Conservation (phyloP, 1,140 invertebrate genomes). For the Plectrocnemia conspersa region DNA sequence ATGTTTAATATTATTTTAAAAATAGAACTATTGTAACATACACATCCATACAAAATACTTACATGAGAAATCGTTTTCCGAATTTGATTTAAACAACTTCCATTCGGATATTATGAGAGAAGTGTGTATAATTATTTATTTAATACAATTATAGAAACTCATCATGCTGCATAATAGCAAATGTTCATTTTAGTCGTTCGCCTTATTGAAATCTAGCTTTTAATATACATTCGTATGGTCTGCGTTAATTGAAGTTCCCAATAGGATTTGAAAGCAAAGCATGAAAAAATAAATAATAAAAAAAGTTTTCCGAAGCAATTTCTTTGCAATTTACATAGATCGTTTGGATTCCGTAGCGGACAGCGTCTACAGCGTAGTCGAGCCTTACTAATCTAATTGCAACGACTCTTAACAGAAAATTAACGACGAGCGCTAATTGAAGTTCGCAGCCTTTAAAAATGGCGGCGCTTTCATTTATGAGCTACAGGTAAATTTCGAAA, state of each 20-base stretch:
- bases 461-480: constrained; percentile 14
- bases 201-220: no score
- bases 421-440: constrained; percentile 33
- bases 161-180: background rate
- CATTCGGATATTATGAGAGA: constrained; percentile 13
- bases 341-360: background rate
- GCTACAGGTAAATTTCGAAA: background rate
- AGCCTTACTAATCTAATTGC: constrained; percentile 32
- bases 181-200: background rate
- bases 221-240: no score
- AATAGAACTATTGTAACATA: no score
- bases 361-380: constrained; percentile 4
- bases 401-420: constrained; percentile 33
- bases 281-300: background rate
- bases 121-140: constrained; percentile 6
- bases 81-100: constrained; percentile 1
- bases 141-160: constrained; percentile 15
- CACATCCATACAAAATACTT: no score
- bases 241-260: no score
- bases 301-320: constrained; percentile 14
- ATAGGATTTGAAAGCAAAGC: background rate
- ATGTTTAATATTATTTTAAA: no score
- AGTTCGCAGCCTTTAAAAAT: constrained; percentile 28
- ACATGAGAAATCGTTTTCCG: constrained; percentile 13
- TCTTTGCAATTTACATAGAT: constrained; percentile 14